A percentile compares a stretch with the other conserved stretches of the same genome.
Evolutionary conservation across 2,888 invertebrate species (phyloP).

Genomic region (Amphipoea lucens): DNA sequence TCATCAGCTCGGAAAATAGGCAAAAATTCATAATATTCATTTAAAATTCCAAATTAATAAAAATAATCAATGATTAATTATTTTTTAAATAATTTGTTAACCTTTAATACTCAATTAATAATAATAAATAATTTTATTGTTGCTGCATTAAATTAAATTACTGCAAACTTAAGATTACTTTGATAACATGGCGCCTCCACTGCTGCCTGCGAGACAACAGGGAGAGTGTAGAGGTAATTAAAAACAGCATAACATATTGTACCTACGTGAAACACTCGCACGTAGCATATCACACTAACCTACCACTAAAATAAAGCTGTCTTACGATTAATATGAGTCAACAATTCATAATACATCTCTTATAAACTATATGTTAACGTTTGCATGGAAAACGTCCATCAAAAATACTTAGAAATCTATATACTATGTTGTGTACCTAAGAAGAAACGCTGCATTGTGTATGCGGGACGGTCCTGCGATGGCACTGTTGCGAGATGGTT

Average conservation of each 20-base stretch:
- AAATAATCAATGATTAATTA: constrained; percentile 9
- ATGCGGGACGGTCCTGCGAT: constrained; percentile 70
- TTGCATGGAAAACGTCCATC: constrained; percentile 70
- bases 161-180: constrained; percentile 37
- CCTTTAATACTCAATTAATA: constrained; percentile 28
- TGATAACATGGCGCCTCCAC: constrained; percentile 38
- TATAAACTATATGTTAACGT: constrained; percentile 68
- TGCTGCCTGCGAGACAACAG: constrained; percentile 19
- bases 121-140: constrained; percentile 32
- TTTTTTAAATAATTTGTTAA: constrained; percentile 20
- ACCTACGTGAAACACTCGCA: constrained; percentile 28
- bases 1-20: constrained; percentile 25
- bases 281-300: constrained; percentile 42
- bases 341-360: constrained; percentile 67
- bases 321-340: constrained; percentile 64
- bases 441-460: constrained; percentile 69
- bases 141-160: constrained; percentile 37
- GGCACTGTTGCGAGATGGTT: constrained; percentile 71
- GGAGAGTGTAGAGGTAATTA: constrained; percentile 34
- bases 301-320: constrained; percentile 65
- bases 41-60: background rate
- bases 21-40: background rate
- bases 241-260: constrained; percentile 28
- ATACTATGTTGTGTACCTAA: constrained; percentile 62
- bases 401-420: constrained; percentile 66